Conservation (phyloP, 2,797 vertebrate species). For the Catostomus latipinnis region DNA sequence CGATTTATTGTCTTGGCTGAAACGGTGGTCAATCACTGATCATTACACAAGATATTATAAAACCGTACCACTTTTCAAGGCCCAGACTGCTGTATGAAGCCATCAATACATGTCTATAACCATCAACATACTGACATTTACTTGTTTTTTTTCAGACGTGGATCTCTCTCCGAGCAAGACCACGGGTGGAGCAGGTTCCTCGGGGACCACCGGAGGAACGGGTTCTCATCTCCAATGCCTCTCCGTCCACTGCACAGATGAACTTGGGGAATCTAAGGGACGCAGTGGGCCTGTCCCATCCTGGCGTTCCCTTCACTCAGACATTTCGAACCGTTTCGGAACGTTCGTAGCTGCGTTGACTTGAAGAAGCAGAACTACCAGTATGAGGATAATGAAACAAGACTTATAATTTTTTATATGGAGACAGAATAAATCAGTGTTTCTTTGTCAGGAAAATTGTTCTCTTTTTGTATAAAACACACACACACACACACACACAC, state of each 20-base stretch:
- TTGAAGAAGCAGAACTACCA: constrained; percentile 74
- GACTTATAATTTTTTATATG: constrained; percentile 53
- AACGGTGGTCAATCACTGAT: background rate
- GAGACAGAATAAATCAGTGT: constrained; percentile 13
- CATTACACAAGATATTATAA: background rate
- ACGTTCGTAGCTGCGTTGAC: constrained; percentile 97
- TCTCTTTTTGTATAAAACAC: constrained; percentile 8
- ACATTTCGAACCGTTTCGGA: constrained; percentile 98
- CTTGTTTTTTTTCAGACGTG: constrained; percentile 13
- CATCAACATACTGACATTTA: background rate
- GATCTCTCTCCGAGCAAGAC: constrained; percentile 85
- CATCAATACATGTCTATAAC: background rate
- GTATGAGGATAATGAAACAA: constrained; percentile 27
- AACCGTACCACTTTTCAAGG: background rate
- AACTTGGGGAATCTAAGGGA: constrained; percentile 91
- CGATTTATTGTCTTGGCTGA: background rate
- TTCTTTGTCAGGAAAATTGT: constrained; percentile 10
- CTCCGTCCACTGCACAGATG: constrained; percentile 97
- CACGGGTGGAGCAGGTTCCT: constrained; percentile 61
- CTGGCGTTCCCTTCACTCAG: constrained; percentile 97
- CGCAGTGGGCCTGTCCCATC: constrained; percentile 90
- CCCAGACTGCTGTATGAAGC: background rate
- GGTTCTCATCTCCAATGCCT: constrained; percentile 96
- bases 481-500: background rate
- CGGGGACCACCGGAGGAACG: constrained; percentile 73